Base-by-base conservation (phyloP, 2,888 invertebrate species). In the Patella caerulea region DNA sequence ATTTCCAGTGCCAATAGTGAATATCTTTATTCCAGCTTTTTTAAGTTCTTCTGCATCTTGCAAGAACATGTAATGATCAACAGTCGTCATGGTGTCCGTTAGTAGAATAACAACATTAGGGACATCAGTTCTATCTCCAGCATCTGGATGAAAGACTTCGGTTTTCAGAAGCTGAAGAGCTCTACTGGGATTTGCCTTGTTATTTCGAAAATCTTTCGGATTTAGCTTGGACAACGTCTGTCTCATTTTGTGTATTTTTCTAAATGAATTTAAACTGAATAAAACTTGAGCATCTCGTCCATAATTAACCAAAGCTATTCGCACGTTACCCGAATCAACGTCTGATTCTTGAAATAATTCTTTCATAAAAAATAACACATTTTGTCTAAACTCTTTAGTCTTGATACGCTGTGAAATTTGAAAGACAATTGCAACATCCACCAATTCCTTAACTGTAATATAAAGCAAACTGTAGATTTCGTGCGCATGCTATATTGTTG, bases 291-390 rank as follows among this genome's bases (percentile, higher is more conserved):
- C 88, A 15, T 87, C 84, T 14, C 88, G 82, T 4, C 89, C 88
- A 77, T 91, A 90, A 72, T 90, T 86, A 9, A 91, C 88, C 4
- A 91, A 76, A 15, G 88, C 88, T 81, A 86, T 87, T 77, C 88
- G 82, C 3, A 86, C 83, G 53, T 83, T 80, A 2, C 83, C 83
- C 15, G 75, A 79, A 65, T 83, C 81, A n/a, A 84, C 81, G 71
- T 86, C 84, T 19, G 85, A 77, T 76, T 82, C 81, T 52, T 79
- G 79, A 29, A 86, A 80, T n/a, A 86, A 75, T 15, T 82, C 76
- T 7, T 79, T 55, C 3, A 88, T 69, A 77, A 85, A 87, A 52
- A 83, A 82, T 15, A 84, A 55, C 14, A 86, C 74, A 59, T 78
- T 78, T 24, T 79, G 83, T 73, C 83, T 84, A 69, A 85, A 82